Evolutionary conservation across 2,113 vertebrate genomes (phyloP).

Genomic region (Onychostruthus taczanowskii): DNA sequence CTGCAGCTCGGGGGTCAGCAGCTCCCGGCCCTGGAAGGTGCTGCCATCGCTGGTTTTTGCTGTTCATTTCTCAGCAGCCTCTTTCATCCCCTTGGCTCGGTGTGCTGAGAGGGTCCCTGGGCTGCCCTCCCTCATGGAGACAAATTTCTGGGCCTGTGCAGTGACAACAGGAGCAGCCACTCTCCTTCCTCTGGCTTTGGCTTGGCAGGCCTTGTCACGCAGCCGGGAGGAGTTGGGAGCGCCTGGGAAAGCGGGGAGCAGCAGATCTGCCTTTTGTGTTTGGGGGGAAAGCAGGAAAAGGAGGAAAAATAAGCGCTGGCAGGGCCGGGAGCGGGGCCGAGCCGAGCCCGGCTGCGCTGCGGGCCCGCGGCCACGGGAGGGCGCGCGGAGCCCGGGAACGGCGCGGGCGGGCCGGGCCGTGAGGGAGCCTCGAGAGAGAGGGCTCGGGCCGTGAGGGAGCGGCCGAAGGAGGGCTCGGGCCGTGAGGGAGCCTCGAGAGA

Average conservation of each 20-base stretch:
- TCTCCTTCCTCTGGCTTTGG: not conserved
- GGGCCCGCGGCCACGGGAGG: constrained; percentile 20
- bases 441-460: not conserved
- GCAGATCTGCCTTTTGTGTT: not conserved
- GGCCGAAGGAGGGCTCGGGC: too few species aligned
- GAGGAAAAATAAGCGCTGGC: accelerated
- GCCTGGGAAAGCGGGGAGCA: not conserved
- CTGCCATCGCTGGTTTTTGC: not conserved
- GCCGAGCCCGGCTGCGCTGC: not conserved
- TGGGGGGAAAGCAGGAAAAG: accelerated
- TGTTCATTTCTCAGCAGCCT: not conserved
- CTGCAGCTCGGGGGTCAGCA: not conserved
- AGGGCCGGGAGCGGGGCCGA: not conserved
- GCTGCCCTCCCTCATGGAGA: not conserved
- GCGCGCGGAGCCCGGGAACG: constrained; percentile 17
- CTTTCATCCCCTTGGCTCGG: not conserved
- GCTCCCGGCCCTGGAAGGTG: not conserved
- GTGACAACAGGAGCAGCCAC: not conserved
- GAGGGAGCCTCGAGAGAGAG: too few species aligned
- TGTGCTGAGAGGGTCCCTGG: not conserved
- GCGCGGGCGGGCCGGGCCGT: not conserved
- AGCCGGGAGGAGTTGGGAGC: accelerated
- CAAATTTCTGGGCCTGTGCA: not conserved
- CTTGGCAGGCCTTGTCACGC: not conserved
- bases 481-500: too few species aligned